Evolutionary conservation across 2,797 vertebrate genomes (phyloP).

Genomic region (Bradypodion ventrale): DNA sequence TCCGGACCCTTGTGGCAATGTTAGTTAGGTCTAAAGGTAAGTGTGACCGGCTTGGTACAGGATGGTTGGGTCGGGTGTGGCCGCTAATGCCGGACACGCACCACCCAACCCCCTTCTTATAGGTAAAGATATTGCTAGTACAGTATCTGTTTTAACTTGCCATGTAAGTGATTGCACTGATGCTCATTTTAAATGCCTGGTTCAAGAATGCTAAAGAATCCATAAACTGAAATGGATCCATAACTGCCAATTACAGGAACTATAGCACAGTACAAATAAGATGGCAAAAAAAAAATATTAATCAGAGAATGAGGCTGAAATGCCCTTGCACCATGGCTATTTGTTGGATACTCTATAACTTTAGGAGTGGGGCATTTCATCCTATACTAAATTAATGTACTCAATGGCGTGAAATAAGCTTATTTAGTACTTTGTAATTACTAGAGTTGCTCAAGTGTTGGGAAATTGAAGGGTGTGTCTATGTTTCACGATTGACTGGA

Average conservation of each 20-base stretch:
- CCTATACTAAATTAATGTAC: not conserved
- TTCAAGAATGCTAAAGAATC: accelerated
- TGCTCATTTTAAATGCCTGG: accelerated
- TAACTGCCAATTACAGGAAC: not conserved
- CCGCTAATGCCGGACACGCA: no score
- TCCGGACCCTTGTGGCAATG: no score
- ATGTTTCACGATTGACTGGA: conserved; percentile 26
- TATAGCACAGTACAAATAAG: not conserved
- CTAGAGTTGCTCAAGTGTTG: not conserved
- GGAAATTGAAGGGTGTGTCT: conserved; percentile 37
- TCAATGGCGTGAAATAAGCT: not conserved
- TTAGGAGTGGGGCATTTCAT: conserved; percentile 23
- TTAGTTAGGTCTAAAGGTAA: no score
- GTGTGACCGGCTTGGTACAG: no score
- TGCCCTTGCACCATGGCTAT: not conserved
- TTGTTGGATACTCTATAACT: not conserved
- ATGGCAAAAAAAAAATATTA: accelerated
- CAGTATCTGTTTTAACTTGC: not conserved
- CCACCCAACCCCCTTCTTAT: no score
- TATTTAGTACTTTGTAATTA: conserved; percentile 6
- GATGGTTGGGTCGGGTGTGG: no score
- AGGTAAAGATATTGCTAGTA: no score
- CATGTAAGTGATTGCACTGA: not conserved
- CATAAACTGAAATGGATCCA: not conserved
- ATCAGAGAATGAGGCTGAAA: not conserved